A percentile compares a stretch with the other conserved stretches of the same genome.
Conservation (phyloP, 2,113 vertebrate genomes). For the Oryzias celebensis region DNA sequence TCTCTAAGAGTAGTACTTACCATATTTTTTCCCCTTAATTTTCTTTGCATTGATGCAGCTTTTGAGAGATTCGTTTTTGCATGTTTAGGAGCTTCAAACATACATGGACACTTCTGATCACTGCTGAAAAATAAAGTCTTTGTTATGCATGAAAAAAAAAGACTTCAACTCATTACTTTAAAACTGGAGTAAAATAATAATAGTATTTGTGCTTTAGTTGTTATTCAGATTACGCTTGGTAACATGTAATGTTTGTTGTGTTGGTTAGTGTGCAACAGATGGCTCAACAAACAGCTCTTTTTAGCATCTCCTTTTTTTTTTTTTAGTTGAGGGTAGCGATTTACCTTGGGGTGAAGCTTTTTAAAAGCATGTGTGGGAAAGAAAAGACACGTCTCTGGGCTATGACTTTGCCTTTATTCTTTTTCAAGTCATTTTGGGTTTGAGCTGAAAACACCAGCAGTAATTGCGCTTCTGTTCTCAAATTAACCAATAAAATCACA, state of each 20-base stretch:
- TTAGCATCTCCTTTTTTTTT: neutral
- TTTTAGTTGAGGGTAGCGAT: neutral
- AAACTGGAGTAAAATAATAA: too few species aligned
- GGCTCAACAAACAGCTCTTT: neutral
- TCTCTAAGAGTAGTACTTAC: neutral
- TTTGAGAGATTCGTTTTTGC: too few species aligned
- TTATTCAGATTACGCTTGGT: too few species aligned
- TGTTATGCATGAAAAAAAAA: neutral
- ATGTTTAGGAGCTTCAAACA: neutral
- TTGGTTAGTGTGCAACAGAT: neutral
- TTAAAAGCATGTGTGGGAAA: constrained; percentile 17
- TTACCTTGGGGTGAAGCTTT: constrained; percentile 17
- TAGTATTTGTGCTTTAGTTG: too few species aligned
- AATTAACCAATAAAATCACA: too few species aligned
- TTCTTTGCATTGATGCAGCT: neutral
- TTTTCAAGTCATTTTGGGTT: constrained; percentile 36
- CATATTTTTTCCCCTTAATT: neutral
- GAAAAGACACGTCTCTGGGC: constrained; percentile 30
- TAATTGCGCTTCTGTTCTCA: neutral
- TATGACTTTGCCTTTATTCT: neutral
- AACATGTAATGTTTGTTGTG: neutral
- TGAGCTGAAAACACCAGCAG: constrained; percentile 16
- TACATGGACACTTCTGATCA: neutral
- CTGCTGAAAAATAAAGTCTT: neutral
- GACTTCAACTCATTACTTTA: neutral